These are phyloP conservation scores for Elaeidobius kamerunicus DNA, from an alignment of 2,888 invertebrate species.

Conservation along the genomic window DNA sequence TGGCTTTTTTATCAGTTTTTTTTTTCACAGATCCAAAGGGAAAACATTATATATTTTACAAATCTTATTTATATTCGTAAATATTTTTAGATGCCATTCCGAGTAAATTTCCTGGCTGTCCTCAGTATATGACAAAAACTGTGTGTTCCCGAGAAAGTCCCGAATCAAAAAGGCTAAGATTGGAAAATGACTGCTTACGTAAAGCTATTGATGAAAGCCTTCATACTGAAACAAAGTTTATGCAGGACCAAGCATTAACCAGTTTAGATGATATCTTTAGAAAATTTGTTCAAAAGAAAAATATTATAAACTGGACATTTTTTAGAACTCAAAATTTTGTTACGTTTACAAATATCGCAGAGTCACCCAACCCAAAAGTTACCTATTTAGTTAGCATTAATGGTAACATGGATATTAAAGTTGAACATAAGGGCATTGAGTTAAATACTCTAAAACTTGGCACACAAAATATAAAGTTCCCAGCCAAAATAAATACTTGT, in stretches of 20 bases:
- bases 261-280: background rate
- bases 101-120: background rate
- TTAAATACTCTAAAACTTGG: background rate
- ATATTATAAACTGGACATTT: background rate
- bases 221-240: background rate
- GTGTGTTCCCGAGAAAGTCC: background rate
- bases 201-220: background rate
- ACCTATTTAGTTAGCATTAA: background rate
- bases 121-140: background rate
- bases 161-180: background rate
- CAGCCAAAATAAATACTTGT: background rate
- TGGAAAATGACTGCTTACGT: background rate
- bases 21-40: too few relatives aligned
- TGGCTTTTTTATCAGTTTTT: too few relatives aligned
- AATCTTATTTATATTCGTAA: too few relatives aligned
- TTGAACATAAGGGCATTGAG: background rate
- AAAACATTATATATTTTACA: too few relatives aligned
- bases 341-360: background rate
- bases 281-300: background rate
- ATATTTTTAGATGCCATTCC: background rate
- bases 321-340: background rate
- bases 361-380: background rate
- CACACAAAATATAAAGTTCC: background rate
- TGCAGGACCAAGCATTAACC: background rate
- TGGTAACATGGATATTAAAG: background rate